A percentile compares a stretch with the other conserved stretches of the same genome.
phyloP scores from a whole-genome alignment of 1,140 invertebrate species.

The Ceratosolen fusciceps region DNA sequence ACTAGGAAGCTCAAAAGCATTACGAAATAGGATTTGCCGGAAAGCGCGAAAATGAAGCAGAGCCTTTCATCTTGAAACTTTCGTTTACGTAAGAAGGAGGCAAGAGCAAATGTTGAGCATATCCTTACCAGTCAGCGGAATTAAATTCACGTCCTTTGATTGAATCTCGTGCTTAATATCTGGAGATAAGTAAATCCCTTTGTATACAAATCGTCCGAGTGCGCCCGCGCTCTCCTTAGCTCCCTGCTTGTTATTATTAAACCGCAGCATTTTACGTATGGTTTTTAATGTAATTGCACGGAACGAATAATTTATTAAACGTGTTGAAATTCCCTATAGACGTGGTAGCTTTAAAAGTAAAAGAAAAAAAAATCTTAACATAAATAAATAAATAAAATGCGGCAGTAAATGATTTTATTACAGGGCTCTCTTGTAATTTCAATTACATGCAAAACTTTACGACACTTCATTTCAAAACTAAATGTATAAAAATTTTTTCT shows the following conservation, averaged over 20 bases:
- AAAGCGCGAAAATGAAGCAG: not conserved
- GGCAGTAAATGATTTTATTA: constrained; percentile 2
- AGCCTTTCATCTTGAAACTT: not conserved
- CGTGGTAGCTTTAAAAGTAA: not conserved
- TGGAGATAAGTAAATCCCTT: not conserved
- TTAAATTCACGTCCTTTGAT: not conserved
- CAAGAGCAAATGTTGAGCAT: not conserved
- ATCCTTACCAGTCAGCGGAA: no score
- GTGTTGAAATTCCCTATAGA: not conserved
- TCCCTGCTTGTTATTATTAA: no score
- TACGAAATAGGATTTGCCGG: not conserved
- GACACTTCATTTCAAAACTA: constrained; percentile 9
- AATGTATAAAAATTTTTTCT: constrained; percentile 3
- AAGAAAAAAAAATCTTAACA: no score
- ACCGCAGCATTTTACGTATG: not conserved
- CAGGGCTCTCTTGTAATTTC: constrained; percentile 2
- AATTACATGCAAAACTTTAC: constrained; percentile 15
- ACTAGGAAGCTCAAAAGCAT: not conserved
- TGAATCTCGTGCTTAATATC: not conserved
- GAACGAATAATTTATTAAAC: not conserved
- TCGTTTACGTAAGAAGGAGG: not conserved
- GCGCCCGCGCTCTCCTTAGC: no score
- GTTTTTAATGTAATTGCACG: not conserved
- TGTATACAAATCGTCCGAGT: no score
- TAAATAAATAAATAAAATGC: constrained; percentile 3